phyloP scores from a whole-genome alignment of 37 sponge, comb jelly and placozoan genomes.

The Cliona cf. orientalis region DNA sequence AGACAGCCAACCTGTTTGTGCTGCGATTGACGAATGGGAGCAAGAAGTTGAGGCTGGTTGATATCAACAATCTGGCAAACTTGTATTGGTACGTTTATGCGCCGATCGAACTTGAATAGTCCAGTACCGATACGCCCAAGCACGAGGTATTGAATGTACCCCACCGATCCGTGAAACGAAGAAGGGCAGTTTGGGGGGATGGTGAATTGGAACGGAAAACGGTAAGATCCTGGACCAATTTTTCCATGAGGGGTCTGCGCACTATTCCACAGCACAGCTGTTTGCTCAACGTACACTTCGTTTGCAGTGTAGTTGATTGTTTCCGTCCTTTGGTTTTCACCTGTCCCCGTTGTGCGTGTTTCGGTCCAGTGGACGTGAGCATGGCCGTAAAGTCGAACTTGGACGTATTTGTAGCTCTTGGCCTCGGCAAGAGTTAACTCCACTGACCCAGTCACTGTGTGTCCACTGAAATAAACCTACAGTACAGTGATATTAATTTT shows the following conservation, averaged over 20 bases:
- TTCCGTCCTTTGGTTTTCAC: conserved; percentile 37
- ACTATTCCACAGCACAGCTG: not conserved
- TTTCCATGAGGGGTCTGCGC: no score
- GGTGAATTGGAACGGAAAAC: conserved; percentile 15
- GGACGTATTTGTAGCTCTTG: conserved; percentile 41
- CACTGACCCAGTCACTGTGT: conserved; percentile 37
- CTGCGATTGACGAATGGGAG: conserved; percentile 15
- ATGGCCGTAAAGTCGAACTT: conserved; percentile 36
- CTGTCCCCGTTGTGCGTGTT: conserved; percentile 17
- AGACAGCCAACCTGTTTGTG: conserved; percentile 72
- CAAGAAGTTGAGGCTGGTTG: conserved; percentile 32
- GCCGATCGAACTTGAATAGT: conserved; percentile 58
- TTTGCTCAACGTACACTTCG: conserved; percentile 31
- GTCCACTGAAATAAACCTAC: conserved; percentile 26
- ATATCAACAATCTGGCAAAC: conserved; percentile 52
- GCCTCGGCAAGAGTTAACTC: conserved; percentile 26
- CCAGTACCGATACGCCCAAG: conserved; percentile 48
- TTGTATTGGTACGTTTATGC: conserved; percentile 21
- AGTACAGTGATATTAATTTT: not conserved
- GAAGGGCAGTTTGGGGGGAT: conserved; percentile 37
- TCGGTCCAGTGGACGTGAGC: conserved; percentile 80
- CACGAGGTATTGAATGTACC: conserved; percentile 57
- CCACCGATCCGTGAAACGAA: conserved; percentile 29
- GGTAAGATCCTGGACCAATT: no score
- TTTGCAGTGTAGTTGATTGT: conserved; percentile 44